These are phyloP conservation scores for Zaprionus capensis DNA, from an alignment of 1,140 invertebrate genomes.

Conservation along the genomic window DNA sequence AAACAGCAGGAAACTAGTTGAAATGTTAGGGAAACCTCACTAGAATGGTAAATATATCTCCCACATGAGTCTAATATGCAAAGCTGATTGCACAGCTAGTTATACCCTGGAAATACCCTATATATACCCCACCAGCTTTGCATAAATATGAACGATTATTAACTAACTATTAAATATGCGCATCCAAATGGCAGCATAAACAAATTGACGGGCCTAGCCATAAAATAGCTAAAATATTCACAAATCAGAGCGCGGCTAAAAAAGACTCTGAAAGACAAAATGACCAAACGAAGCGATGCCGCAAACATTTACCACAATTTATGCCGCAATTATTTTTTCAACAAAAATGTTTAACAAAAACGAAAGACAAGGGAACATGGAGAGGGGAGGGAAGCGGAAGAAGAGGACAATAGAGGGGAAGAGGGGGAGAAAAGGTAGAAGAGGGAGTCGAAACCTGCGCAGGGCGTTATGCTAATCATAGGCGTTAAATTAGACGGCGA, in stretches of 20 bases:
- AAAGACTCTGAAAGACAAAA: slow-evolving; percentile 8
- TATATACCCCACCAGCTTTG: background rate
- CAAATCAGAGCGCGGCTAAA: slow-evolving; percentile 6
- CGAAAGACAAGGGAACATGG: background rate
- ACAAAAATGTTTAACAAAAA: slow-evolving; percentile 29
- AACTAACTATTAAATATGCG: slow-evolving; percentile 58
- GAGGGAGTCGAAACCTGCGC: slow-evolving; percentile 51
- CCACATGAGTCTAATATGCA: too few relatives aligned
- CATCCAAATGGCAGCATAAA: slow-evolving; percentile 42
- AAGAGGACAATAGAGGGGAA: too few relatives aligned
- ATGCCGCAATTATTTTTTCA: slow-evolving; percentile 62
- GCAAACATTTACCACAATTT: slow-evolving; percentile 70
- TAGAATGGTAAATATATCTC: too few relatives aligned
- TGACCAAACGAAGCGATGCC: slow-evolving; percentile 43
- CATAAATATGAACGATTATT: slow-evolving; percentile 25
- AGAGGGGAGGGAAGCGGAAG: background rate
- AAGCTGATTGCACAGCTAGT: too few relatives aligned
- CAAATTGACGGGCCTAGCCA: slow-evolving; percentile 7
- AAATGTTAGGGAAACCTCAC: background rate
- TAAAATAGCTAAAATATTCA: slow-evolving; percentile 10
- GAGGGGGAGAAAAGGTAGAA: background rate
- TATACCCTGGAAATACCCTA: background rate
- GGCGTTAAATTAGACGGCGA: slow-evolving; percentile 36
- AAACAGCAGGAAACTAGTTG: background rate
- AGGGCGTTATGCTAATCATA: slow-evolving; percentile 70